Percentiles rank a stretch among this genome's conserved stretches.
Conservation (phyloP, 2,797 vertebrate species). For the Adrianichthys oophorus region DNA sequence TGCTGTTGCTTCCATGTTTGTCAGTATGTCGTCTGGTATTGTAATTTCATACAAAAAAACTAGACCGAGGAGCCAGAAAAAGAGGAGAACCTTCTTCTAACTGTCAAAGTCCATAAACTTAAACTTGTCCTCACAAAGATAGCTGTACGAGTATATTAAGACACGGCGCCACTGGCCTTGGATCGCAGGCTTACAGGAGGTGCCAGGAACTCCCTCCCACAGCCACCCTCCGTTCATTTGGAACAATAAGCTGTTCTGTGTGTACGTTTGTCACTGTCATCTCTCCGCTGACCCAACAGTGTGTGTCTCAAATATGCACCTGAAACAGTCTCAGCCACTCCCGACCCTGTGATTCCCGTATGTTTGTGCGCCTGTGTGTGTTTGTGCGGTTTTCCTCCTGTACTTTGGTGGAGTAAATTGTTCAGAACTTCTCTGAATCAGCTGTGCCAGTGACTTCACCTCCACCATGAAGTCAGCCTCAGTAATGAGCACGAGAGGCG, state of each 20-base stretch:
- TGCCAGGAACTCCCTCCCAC: constrained; percentile 75
- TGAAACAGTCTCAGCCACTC: constrained; percentile 1
- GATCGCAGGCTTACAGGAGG: constrained; percentile 63
- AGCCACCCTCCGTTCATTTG: constrained; percentile 76
- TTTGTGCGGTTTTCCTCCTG: not conserved
- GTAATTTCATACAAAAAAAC: constrained; percentile 5
- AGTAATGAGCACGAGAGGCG: constrained; percentile 28
- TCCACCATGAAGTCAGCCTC: constrained; percentile 76
- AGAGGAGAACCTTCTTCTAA: not conserved
- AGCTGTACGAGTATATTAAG: constrained; percentile 21
- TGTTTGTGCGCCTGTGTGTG: not conserved
- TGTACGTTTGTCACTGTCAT: constrained; percentile 25
- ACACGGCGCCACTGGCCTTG: constrained; percentile 50
- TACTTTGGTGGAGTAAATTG: constrained; percentile 11
- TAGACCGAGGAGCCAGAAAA: not conserved
- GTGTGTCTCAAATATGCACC: constrained; percentile 13
- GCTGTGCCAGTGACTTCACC: constrained; percentile 65
- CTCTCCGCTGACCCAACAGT: constrained; percentile 45
- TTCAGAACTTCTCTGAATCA: constrained; percentile 31
- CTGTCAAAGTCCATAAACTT: constrained; percentile 1
- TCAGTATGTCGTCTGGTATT: constrained; percentile 5
- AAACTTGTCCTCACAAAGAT: constrained; percentile 22
- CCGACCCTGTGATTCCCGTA: constrained; percentile 4
- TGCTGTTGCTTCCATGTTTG: constrained; percentile 22
- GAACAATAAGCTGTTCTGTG: constrained; percentile 70